phyloP scores from a whole-genome alignment of 1,140 invertebrate species.

The Zaprionus ornatus region DNA sequence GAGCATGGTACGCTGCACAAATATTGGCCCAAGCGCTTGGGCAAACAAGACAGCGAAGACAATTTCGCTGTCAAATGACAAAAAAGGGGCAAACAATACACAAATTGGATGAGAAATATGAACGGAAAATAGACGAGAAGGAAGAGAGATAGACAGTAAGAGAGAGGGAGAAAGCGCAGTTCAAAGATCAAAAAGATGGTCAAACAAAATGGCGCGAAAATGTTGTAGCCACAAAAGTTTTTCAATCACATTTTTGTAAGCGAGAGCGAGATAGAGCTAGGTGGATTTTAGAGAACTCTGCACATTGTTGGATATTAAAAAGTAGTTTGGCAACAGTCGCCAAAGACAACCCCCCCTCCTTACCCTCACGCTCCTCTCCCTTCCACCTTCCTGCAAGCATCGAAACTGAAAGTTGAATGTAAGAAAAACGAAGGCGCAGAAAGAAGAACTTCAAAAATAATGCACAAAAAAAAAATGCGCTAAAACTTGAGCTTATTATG shows the following conservation, averaged over 20 bases:
- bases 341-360: background rate
- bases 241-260: conserved; percentile 65
- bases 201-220: conserved; percentile 58
- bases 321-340: conserved; percentile 36
- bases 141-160: background rate
- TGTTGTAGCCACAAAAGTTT: conserved; percentile 63
- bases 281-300: background rate
- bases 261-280: conserved; percentile 4
- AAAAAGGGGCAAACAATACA: conserved; percentile 24
- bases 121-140: conserved; percentile 7
- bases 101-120: conserved; percentile 46
- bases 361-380: too few relatives aligned
- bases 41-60: conserved; percentile 19
- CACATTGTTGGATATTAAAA: conserved; percentile 58
- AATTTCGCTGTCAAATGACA: background rate
- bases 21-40: conserved; percentile 33
- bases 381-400: background rate
- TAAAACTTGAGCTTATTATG: conserved; percentile 78
- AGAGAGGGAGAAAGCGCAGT: background rate
- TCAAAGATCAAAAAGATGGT: conserved; percentile 47
- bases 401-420: conserved; percentile 64
- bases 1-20: conserved; percentile 21
- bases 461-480: conserved; percentile 35
- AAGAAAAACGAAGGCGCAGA: background rate
- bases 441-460: conserved; percentile 12